Evolutionary conservation across 2,113 vertebrate species (phyloP).

Genomic region (Anhinga rufa): DNA sequence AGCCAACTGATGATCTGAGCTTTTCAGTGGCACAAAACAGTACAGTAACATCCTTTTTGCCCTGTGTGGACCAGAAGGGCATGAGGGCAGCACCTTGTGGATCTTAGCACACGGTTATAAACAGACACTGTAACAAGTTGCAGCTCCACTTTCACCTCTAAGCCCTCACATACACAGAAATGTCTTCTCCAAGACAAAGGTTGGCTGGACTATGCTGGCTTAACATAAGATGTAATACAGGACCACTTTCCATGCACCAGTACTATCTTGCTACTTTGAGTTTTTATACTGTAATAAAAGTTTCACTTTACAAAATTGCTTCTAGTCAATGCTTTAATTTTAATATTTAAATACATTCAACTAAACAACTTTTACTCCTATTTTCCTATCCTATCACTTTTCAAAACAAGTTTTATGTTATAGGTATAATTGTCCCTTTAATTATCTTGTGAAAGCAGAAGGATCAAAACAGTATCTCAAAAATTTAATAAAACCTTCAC

Average conservation of each 20-base stretch:
- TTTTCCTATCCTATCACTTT: background rate
- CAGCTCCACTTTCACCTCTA: background rate
- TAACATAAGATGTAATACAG: background rate
- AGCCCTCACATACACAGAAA: background rate
- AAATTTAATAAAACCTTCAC: background rate
- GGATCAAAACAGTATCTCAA: background rate
- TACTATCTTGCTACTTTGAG: background rate
- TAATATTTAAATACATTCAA: background rate
- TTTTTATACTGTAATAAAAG: background rate
- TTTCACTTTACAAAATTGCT: background rate
- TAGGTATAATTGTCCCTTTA: background rate
- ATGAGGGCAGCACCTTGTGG: background rate
- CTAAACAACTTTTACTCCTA: background rate
- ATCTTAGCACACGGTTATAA: background rate
- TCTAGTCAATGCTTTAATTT: background rate
- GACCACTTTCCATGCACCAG: background rate
- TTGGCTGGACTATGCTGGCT: background rate
- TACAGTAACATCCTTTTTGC: background rate
- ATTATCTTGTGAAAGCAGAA: background rate
- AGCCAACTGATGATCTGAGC: background rate
- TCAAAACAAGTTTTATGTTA: background rate
- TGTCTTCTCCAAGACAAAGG: background rate
- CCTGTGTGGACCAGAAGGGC: background rate
- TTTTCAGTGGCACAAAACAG: background rate
- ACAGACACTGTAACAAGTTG: background rate